Base-by-base conservation (phyloP, 2,797 vertebrate genomes). In the Mormyrops attenuatus region DNA sequence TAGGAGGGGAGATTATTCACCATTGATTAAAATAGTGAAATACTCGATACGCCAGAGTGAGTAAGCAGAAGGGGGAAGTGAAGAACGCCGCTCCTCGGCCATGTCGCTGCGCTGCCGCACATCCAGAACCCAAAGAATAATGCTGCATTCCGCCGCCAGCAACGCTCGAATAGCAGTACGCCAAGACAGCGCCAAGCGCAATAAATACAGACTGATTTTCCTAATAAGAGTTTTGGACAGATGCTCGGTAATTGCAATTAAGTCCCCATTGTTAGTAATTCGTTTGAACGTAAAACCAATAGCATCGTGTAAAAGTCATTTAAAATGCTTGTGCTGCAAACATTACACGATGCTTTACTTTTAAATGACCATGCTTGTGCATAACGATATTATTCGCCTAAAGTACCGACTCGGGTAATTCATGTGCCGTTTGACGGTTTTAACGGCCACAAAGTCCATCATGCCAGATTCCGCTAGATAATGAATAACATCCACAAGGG, bases 181-280 rank as follows among this genome's bases (percentile, higher is more conserved):
- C 38, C 34, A 22, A 84, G 17, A n/a, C 44, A 77, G 44, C 44
- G 80, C 80, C 82, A 50, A 63, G 26, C 80, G 57, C 82, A 85
- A 63, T 60, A 89, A 85, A 89, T 85, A 44, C 38, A 86, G 57
- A 20, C 55, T 30, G 89, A 66, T 15, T 85, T 89, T 85, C 38
- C 47, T 22, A 60, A 34, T 50, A 80, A 44, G 82, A 85, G 50
- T 52, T 13, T 55, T 77, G 53, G 66, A 52, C 30, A 80, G 30
- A 20, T 41, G 20, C 63, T 30, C 44, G 50, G 22, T 50, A 88
- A 88, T 50, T 73, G 66, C 20, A 52, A 88, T 88, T 50, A 80
- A 88, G 73, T 50, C 52, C 17, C 34, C 9, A 73, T 53, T 80
- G 66, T 89, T 53, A 44, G 53, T 73, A 44, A 89, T 89, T 88